Percentiles rank a stretch among this genome's conserved stretches.
phyloP scores from a whole-genome alignment of 2,113 vertebrate species.

The Corythaeola cristata region DNA sequence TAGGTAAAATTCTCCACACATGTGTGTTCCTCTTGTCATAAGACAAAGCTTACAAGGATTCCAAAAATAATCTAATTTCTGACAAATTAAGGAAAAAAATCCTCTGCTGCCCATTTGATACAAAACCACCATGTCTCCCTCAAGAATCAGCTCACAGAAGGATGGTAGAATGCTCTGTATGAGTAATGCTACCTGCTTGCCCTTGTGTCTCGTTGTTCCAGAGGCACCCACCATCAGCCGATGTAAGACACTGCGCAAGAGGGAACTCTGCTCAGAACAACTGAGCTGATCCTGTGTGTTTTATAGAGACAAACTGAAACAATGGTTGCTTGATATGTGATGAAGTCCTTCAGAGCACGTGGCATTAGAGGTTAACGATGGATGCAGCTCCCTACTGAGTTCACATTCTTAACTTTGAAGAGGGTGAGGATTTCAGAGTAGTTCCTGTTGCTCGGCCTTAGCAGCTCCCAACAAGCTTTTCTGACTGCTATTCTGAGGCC shows the following conservation, averaged over 20 bases:
- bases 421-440: background rate
- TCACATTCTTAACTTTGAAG: background rate
- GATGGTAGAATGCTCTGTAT: background rate
- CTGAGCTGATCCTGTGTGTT: background rate
- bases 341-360: fast-evolving
- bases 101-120: background rate
- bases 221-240: background rate
- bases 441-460: background rate
- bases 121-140: background rate
- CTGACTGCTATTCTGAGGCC: background rate
- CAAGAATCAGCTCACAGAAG: background rate
- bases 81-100: background rate
- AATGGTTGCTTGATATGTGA: background rate
- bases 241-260: background rate
- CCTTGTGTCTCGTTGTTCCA: background rate
- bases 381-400: background rate
- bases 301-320: background rate
- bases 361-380: background rate
- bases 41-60: background rate
- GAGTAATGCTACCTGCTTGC: background rate
- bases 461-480: background rate
- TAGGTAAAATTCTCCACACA: background rate
- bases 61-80: background rate
- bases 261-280: background rate
- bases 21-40: background rate